phyloP scores from a whole-genome alignment of 2,888 invertebrate species.

The Prosapia bicincta region DNA sequence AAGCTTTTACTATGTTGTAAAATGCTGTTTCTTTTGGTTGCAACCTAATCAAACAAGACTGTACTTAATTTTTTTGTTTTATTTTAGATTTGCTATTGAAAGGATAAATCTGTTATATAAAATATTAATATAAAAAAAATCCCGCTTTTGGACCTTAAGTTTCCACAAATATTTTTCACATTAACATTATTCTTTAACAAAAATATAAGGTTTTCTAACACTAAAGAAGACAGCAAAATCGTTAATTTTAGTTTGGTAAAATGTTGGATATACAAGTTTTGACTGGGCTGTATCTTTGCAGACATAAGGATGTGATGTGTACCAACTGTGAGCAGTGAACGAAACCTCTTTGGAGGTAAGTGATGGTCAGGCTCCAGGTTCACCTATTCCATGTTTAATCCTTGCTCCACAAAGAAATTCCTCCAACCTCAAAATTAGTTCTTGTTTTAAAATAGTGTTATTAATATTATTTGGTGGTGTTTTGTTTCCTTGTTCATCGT shows the following conservation, averaged over 20 bases:
- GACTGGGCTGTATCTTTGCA: slow-evolving; percentile 43
- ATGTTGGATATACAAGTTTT: slow-evolving; percentile 18
- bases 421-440: slow-evolving; percentile 40
- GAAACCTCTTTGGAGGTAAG: slow-evolving; percentile 19
- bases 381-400: slow-evolving; percentile 12
- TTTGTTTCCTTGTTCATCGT: slow-evolving; percentile 45
- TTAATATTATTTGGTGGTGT: slow-evolving; percentile 34
- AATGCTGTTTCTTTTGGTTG: no score
- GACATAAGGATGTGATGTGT: slow-evolving; percentile 35
- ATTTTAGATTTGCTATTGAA: no score
- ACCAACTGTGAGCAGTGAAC: neutral
- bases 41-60: no score
- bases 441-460: slow-evolving; percentile 21
- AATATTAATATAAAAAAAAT: no score
- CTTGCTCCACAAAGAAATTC: slow-evolving; percentile 42
- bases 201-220: no score
- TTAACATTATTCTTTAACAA: no score
- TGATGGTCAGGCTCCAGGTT: slow-evolving; percentile 15
- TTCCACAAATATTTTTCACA: no score
- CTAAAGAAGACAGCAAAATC: neutral
- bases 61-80: no score
- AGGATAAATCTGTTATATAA: no score
- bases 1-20: no score
- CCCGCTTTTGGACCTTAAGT: no score
- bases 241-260: neutral